Conservation (phyloP, 2,113 vertebrate species). For the Andinoacara biseriatus region DNA sequence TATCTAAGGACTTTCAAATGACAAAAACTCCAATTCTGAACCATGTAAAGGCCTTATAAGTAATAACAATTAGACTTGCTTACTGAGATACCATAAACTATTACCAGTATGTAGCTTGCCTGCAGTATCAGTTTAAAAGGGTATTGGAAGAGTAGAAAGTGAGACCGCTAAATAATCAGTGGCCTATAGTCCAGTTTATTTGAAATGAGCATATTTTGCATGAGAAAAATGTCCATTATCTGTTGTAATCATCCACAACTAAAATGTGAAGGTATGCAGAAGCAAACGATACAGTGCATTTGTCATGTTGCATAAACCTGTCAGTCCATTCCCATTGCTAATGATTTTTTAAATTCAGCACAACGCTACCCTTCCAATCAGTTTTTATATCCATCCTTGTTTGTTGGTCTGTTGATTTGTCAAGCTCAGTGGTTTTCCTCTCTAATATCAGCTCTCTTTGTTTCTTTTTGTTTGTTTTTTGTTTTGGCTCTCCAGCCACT, state of each 20-base stretch:
- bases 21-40: background rate
- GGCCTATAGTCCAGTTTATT: background rate
- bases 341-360: background rate
- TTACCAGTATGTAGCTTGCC: background rate
- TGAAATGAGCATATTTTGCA: background rate
- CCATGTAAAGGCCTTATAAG: background rate
- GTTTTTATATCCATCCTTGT: background rate
- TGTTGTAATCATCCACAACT: background rate
- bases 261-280: background rate
- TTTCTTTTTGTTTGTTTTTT: background rate
- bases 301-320: background rate
- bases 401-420: background rate
- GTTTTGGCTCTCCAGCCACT: constrained; percentile 79
- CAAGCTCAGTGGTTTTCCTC: background rate
- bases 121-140: background rate
- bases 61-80: background rate
- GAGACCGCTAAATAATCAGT: background rate
- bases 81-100: background rate
- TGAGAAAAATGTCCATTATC: background rate
- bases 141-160: background rate
- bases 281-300: background rate
- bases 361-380: background rate
- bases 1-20: background rate
- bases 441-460: background rate
- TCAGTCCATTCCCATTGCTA: background rate